Conservation (phyloP, 2,113 vertebrate species). For the Sinocyclocheilus rhinocerous region DNA sequence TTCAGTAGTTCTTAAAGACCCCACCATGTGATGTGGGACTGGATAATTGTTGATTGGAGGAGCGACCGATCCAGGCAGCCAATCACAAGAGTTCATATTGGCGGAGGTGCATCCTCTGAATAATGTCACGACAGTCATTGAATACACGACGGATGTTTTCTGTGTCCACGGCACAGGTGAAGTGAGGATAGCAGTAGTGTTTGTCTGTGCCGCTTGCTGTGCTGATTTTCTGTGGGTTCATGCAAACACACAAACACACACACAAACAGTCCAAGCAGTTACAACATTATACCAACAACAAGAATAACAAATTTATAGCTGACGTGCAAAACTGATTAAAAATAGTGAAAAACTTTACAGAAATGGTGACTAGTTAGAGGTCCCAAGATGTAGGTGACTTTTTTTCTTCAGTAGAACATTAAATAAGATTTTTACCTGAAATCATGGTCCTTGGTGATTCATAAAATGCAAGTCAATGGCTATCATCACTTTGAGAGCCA, state of each 20-base stretch:
- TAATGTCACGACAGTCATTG: constrained; percentile 92
- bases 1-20: constrained; percentile 73
- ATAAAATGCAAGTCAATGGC: background rate
- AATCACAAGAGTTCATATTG: constrained; percentile 98
- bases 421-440: background rate
- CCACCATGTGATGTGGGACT: constrained; percentile 52
- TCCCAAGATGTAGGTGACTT: background rate
- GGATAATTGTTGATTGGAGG: constrained; percentile 41
- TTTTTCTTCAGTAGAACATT: background rate
- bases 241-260: background rate
- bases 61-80: constrained; percentile 13
- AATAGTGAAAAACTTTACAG: background rate
- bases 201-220: constrained; percentile 88
- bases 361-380: background rate
- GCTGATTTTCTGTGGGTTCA: constrained; percentile 87
- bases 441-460: background rate
- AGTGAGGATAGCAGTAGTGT: constrained; percentile 97
- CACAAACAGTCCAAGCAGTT: constrained; percentile 5
- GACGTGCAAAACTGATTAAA: background rate
- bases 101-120: constrained; percentile 94
- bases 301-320: background rate
- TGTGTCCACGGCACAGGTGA: constrained; percentile 95
- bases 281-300: background rate
- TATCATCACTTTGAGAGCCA: background rate
- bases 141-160: constrained; percentile 92